Percentiles rank a stretch among this genome's conserved stretches.
These are phyloP conservation scores for Tragelaphus scriptus DNA, from an alignment of 2,113 vertebrate species.

Conservation along the genomic window DNA sequence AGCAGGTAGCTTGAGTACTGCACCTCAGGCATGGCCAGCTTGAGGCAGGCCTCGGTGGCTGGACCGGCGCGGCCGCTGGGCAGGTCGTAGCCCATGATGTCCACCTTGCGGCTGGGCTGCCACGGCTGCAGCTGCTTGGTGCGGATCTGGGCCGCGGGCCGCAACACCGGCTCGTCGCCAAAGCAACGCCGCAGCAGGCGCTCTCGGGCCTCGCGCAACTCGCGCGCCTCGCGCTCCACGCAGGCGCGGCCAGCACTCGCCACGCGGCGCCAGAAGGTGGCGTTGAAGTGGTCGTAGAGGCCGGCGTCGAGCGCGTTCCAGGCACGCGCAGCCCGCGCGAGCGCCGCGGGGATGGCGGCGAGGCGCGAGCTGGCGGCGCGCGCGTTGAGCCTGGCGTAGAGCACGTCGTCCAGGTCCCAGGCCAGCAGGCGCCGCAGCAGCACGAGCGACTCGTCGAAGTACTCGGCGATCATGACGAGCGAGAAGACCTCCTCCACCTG, in stretches of 20 bases:
- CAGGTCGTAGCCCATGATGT: slow-evolving; percentile 90
- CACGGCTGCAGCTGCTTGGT: slow-evolving; percentile 89
- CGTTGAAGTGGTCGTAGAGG: slow-evolving; percentile 89
- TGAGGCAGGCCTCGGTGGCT: slow-evolving; percentile 84
- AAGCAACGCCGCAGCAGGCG: slow-evolving; percentile 84
- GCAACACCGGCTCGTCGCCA: slow-evolving; percentile 69
- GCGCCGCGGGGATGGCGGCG: slow-evolving; percentile 71
- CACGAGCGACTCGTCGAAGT: slow-evolving; percentile 91
- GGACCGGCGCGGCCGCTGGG: slow-evolving; percentile 59
- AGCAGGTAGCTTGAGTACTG: slow-evolving; percentile 85
- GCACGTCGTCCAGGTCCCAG: slow-evolving; percentile 89
- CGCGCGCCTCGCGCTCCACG: slow-evolving; percentile 83
- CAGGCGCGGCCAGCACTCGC: slow-evolving; percentile 78
- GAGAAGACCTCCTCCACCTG: slow-evolving; percentile 85
- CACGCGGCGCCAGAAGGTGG: slow-evolving; percentile 85
- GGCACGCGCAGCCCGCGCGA: slow-evolving; percentile 78
- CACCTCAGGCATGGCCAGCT: slow-evolving; percentile 87
- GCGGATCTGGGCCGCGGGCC: slow-evolving; percentile 82
- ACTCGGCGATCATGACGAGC: slow-evolving; percentile 89
- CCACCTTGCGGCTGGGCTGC: slow-evolving; percentile 87
- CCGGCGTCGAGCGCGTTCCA: slow-evolving; percentile 87
- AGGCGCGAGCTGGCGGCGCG: slow-evolving; percentile 81
- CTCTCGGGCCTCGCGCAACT: slow-evolving; percentile 81
- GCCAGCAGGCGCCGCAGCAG: slow-evolving; percentile 86
- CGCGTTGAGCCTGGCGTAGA: slow-evolving; percentile 90